These are phyloP conservation scores for Champsocephalus gunnari DNA, from an alignment of 2,797 vertebrate genomes.

Conservation along the genomic window DNA sequence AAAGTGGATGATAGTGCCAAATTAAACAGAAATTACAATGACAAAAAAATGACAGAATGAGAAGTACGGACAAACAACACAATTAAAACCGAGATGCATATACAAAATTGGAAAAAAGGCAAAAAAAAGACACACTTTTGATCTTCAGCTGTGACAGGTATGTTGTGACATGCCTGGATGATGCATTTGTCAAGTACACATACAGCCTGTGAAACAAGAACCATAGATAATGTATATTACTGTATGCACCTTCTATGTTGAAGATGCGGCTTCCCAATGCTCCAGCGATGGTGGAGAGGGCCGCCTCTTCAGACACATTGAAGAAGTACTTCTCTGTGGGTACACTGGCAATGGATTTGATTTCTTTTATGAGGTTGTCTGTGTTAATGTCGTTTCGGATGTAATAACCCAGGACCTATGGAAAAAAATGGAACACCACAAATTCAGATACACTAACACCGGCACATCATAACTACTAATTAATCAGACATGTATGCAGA, in stretches of 20 bases:
- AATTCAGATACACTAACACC: slow-evolving; percentile 1
- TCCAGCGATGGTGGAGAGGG: slow-evolving; percentile 91
- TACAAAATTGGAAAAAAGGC: neutral
- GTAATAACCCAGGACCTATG: slow-evolving; percentile 83
- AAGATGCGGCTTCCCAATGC: slow-evolving; percentile 94
- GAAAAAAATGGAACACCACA: neutral
- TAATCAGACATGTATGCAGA: neutral
- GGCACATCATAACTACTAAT: neutral
- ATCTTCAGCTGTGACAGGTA: slow-evolving; percentile 6
- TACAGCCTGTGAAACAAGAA: neutral
- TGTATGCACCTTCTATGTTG: slow-evolving; percentile 91
- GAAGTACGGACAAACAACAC: too few relatives aligned
- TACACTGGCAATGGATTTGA: slow-evolving; percentile 91
- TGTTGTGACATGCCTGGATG: neutral
- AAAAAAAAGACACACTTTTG: neutral
- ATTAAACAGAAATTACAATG: too few relatives aligned
- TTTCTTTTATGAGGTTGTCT: slow-evolving; percentile 91
- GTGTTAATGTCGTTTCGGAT: slow-evolving; percentile 83
- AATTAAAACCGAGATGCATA: neutral
- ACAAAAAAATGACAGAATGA: too few relatives aligned
- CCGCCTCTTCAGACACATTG: slow-evolving; percentile 92
- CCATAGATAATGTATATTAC: neutral
- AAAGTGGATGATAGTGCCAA: too few relatives aligned
- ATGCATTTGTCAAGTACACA: neutral
- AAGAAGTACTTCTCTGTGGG: slow-evolving; percentile 92